Evolutionary conservation across 2,113 vertebrate genomes (phyloP).

Genomic region (Phylloscopus whistleri): DNA sequence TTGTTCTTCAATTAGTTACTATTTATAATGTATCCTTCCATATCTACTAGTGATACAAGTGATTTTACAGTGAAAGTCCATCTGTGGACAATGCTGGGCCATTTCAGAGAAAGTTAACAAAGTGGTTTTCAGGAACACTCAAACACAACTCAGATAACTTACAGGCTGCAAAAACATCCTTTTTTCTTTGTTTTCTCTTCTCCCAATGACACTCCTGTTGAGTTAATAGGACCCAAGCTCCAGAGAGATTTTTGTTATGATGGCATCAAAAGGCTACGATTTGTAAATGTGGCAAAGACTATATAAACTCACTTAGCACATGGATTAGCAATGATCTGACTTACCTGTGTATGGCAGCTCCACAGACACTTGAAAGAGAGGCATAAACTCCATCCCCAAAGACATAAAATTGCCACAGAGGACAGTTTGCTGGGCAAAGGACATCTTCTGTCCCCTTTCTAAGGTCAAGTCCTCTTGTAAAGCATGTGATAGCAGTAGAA

Average conservation of each 20-base stretch:
- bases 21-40: neutral
- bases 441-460: conserved; percentile 73
- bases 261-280: neutral
- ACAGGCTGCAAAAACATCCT: neutral
- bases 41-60: neutral
- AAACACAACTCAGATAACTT: neutral
- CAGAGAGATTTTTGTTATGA: neutral
- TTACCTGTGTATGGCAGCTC: conserved; percentile 91
- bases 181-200: neutral
- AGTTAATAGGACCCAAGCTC: neutral
- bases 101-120: neutral
- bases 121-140: neutral
- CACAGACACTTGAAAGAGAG: conserved; percentile 89
- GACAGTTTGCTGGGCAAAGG: conserved; percentile 84
- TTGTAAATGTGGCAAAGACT: neutral
- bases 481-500: conserved; percentile 78
- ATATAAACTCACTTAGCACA: neutral
- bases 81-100: neutral
- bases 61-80: neutral
- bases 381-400: conserved; percentile 89
- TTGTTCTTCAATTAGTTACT: neutral
- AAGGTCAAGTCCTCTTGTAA: conserved; percentile 83
- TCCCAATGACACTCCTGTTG: neutral
- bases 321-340: neutral
- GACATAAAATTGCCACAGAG: conserved; percentile 77